A percentile compares a stretch with the other conserved stretches of the same genome.
Evolutionary conservation across 2,888 invertebrate genomes (phyloP).

Genomic region (Epirrhoe tristata): DNA sequence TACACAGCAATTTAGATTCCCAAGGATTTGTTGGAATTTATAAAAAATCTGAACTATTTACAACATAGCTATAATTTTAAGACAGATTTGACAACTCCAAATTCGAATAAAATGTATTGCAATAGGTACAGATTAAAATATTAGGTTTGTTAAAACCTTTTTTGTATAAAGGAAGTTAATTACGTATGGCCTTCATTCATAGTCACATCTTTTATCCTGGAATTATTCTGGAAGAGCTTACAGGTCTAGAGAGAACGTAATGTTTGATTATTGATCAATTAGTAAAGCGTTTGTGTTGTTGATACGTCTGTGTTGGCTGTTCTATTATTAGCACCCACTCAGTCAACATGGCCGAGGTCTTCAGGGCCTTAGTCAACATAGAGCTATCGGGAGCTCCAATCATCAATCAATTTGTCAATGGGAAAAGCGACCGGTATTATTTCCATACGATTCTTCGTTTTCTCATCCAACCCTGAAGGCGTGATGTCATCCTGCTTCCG

Average conservation of each 20-base stretch:
- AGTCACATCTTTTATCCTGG: background rate
- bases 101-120: slow-evolving; percentile 8
- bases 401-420: slow-evolving; percentile 80
- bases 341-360: slow-evolving; percentile 15
- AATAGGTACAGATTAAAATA: slow-evolving; percentile 6
- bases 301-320: background rate
- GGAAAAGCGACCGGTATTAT: slow-evolving; percentile 42
- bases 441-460: slow-evolving; percentile 19
- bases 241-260: background rate
- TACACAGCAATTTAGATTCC: slow-evolving; percentile 35
- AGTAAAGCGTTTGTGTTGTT: background rate
- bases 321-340: slow-evolving; percentile 6
- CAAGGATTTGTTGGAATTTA: slow-evolving; percentile 24
- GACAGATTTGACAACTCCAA: slow-evolving; percentile 17
- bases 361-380: slow-evolving; percentile 9
- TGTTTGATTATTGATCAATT: background rate
- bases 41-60: slow-evolving; percentile 11
- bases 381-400: slow-evolving; percentile 41
- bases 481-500: slow-evolving; percentile 7
- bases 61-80: slow-evolving; percentile 20
- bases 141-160: background rate
- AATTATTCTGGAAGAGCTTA: background rate
- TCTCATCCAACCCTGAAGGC: slow-evolving; percentile 10
- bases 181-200: background rate
- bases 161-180: background rate